Base-by-base conservation (phyloP, 2,888 invertebrate genomes). In the Sinotaia quadrata region DNA sequence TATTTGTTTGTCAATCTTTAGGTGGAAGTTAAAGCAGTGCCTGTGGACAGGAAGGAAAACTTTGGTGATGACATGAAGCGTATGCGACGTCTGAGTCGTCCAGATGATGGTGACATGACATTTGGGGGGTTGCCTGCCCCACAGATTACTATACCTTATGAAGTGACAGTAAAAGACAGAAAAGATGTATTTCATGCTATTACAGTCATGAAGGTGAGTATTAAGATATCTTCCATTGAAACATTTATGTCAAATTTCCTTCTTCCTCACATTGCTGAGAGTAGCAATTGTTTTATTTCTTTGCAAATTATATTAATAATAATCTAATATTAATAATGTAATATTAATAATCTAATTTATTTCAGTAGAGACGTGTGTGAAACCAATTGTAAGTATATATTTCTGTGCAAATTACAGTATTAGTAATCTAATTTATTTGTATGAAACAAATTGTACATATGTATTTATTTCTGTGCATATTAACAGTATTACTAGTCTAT, bases 141-240 rank as follows among this genome's bases (percentile, higher is more conserved):
- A 10, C 89, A 92, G 5, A 90, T 94, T 27, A 93, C 93, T 78
- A 90, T 91, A 21, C 91, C 93, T 0, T 97, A 95, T 89, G 94
- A 95, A 87, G 93, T 95, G 0, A 95, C 95, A 0, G 91, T 94
- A 59, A 93, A 93, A 82, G 96, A 97, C 82, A 95, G 94, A 88
- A 95, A 95, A 93, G 87, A 87, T 70, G 93, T 94, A 84, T 98
- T 96, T 89, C 94, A 96, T 89, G 94, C 97, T 34, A 96, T 98
- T 77, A 95, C 95, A 18, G 94, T 97, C 88, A 97, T 98, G 96
- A 95, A 95, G 91, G 93, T 93, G 80, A 81, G 58, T 8, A 8
- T 8, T 18, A 21, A 47, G 18, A n/a, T n/a, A 41, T 18, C 12
- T 12, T 47, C 18, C 8, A 7, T 8, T 47, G n/a, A 21, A 47